Conservation (phyloP, 1,140 invertebrate species). For the Agrilus planipennis region DNA sequence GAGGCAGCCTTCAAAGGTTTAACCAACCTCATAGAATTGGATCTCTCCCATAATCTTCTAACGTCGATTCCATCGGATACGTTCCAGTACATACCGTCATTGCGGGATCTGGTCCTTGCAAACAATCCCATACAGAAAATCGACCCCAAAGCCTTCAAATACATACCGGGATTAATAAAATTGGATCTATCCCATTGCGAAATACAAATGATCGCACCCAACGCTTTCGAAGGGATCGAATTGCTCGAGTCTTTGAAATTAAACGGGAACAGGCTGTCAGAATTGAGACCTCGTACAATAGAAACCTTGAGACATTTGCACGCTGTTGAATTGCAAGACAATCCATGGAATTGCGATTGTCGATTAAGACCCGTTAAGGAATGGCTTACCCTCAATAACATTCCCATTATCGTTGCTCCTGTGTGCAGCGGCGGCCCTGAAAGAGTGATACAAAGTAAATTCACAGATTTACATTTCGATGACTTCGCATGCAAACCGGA, state of each 20-base stretch:
- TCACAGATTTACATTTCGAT: conserved; percentile 62
- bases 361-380: conserved; percentile 66
- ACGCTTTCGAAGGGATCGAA: conserved; percentile 66
- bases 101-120: conserved; percentile 66
- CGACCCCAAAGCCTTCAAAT: conserved; percentile 59
- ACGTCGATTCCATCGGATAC: conserved; percentile 64
- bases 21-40: conserved; percentile 79
- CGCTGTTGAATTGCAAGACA: conserved; percentile 78
- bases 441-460: conserved; percentile 51
- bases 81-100: conserved; percentile 62
- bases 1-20: conserved; percentile 66
- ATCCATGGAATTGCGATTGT: conserved; percentile 87
- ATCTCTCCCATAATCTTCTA: conserved; percentile 72
- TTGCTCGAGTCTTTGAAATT: conserved; percentile 69
- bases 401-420: conserved; percentile 66
- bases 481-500: conserved; percentile 83
- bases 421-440: conserved; percentile 57
- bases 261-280: conserved; percentile 66
- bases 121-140: conserved; percentile 73
- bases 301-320: conserved; percentile 61
- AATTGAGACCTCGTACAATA: conserved; percentile 56
- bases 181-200: conserved; percentile 74
- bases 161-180: conserved; percentile 64
- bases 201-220: conserved; percentile 58
- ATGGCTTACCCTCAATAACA: conserved; percentile 72